phyloP scores from a whole-genome alignment of 2,113 vertebrate species.

The Rhea pennata region DNA sequence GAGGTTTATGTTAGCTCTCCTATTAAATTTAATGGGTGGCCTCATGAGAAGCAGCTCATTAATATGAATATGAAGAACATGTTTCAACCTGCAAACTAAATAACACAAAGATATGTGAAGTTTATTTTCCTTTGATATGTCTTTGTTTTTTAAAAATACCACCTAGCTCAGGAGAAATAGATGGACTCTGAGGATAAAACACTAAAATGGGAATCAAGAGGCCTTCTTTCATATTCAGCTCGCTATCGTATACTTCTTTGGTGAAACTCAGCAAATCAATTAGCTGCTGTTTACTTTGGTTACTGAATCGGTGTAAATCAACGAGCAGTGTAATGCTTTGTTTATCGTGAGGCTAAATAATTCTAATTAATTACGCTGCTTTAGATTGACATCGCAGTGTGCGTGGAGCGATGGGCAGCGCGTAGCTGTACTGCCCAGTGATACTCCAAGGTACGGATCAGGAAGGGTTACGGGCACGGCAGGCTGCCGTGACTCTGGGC shows the following conservation, averaged over 20 bases:
- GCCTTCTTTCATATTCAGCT: not conserved
- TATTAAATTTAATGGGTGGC: conserved; percentile 66
- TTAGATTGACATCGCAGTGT: fast-evolving
- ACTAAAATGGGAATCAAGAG: not conserved
- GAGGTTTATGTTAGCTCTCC: conserved; percentile 58
- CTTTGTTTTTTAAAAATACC: conserved; percentile 9
- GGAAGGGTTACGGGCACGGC: not conserved
- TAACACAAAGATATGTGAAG: not conserved
- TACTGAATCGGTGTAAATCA: not conserved
- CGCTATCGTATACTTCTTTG: fast-evolving
- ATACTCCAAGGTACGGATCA: not conserved
- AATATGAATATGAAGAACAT: conserved; percentile 56
- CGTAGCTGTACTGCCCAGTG: not conserved
- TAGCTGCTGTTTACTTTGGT: conserved; percentile 17
- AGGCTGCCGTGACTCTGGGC: too few species aligned
- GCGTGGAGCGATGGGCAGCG: not conserved
- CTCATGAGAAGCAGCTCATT: conserved; percentile 65
- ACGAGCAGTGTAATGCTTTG: not conserved
- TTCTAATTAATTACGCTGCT: not conserved
- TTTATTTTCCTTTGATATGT: conserved; percentile 30
- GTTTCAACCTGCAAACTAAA: conserved; percentile 38
- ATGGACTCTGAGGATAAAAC: not conserved
- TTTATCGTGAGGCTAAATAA: not conserved
- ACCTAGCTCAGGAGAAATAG: not conserved
- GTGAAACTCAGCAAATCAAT: conserved; percentile 34